These are phyloP conservation scores for Polylopha cassiicola DNA, from an alignment of 2,888 invertebrate species.

Conservation along the genomic window DNA sequence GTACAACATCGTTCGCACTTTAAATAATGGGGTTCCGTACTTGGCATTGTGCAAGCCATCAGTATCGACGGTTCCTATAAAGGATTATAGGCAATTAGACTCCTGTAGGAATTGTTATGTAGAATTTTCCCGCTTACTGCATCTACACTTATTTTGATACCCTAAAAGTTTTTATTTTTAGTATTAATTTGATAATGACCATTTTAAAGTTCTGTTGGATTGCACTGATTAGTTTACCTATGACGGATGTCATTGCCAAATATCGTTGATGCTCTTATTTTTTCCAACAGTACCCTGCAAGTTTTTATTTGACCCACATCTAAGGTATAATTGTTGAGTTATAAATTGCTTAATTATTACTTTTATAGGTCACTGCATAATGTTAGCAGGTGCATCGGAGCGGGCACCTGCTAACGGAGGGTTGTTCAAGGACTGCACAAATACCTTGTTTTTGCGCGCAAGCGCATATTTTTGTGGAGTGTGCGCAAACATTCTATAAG, in stretches of 20 bases:
- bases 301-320: conserved; percentile 73
- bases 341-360: conserved; percentile 72
- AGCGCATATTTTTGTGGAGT: conserved; percentile 28
- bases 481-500: conserved; percentile 12
- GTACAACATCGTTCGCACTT: conserved; percentile 29
- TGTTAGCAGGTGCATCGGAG: conserved; percentile 61
- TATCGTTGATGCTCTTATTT: no score
- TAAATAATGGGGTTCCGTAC: conserved; percentile 15
- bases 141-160: conserved; percentile 4
- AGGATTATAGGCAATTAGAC: no score
- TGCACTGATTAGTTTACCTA: no score
- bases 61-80: no score
- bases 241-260: no score
- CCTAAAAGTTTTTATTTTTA: conserved; percentile 16
- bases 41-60: no score
- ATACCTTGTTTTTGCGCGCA: conserved; percentile 37
- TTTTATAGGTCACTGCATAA: conserved; percentile 74
- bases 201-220: no score
- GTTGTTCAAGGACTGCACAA: conserved; percentile 60
- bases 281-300: no score
- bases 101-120: no score
- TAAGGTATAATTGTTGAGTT: conserved; percentile 59
- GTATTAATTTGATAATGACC: neutral
- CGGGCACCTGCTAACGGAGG: conserved; percentile 58
- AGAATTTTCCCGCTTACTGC: neutral